Evolutionary conservation across 2,797 vertebrate genomes (phyloP).

Genomic region (Hipposideros larvatus): DNA sequence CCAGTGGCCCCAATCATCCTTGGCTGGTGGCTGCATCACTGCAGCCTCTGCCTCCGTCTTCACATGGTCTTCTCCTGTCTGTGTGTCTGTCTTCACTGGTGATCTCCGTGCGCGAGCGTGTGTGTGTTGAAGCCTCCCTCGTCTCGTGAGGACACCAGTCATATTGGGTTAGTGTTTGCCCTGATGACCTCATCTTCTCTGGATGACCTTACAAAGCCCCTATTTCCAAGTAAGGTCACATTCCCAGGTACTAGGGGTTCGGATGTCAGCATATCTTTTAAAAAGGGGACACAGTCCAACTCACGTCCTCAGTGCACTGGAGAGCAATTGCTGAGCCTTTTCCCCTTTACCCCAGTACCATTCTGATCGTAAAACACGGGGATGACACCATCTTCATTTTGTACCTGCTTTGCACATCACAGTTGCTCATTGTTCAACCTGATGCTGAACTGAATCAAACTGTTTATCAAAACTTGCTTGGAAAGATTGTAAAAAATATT

Average conservation of each 20-base stretch:
- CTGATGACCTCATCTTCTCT: neutral
- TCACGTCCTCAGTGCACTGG: fast-evolving
- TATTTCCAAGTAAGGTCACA: neutral
- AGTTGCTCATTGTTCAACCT: neutral
- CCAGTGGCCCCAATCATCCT: neutral
- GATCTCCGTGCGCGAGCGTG: neutral
- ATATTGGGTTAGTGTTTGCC: neutral
- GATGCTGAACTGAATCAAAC: neutral
- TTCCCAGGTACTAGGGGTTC: neutral
- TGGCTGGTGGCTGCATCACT: neutral
- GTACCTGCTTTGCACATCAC: neutral
- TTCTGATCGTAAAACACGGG: neutral
- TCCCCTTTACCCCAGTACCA: neutral
- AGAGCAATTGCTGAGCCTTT: neutral
- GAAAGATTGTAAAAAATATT: neutral
- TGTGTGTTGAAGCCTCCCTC: neutral
- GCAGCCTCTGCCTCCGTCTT: neutral
- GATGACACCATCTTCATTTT: neutral
- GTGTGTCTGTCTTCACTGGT: neutral
- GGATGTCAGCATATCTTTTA: neutral
- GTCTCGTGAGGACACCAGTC: neutral
- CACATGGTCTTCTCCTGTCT: neutral
- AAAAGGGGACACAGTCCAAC: neutral
- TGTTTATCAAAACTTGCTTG: neutral
- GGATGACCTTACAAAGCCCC: neutral